Evolutionary conservation across 2,113 vertebrate genomes (phyloP), one percentile per base, ranked within the genome.

Genomic region (Elachura formosa): DNA sequence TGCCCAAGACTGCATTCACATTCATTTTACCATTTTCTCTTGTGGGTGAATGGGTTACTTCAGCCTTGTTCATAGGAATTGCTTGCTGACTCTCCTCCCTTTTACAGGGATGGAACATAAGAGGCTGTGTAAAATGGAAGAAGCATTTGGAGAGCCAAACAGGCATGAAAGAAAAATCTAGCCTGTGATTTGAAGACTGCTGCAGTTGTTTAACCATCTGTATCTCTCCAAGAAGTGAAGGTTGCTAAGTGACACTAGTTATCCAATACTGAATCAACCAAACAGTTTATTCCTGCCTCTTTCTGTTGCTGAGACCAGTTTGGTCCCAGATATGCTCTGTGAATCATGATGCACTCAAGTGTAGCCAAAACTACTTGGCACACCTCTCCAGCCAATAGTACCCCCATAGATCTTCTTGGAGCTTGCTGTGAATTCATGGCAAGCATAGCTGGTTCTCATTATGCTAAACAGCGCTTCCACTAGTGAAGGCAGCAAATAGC

Each of bases 221-320:
- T 59, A 74, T 80, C 72, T 89, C 68, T 67, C 40, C 48, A 81
- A 88, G 76, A 88, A 85, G 11, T 17, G 68, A 84, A 90, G 83
- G 92, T 92, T 96, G 86, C 89, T 92, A 96, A 86, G 89, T 95
- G 92, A 92, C 89, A 34, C 28, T 63, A 25, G 22, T 86, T 67
- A 17, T 43, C 63, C 48, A 36, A 31, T 54, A 31, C 21, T 36
- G 55, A 88, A 87, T 87, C 90, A 72, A 29, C 33, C 16, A 33
- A 62, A 54, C 40, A 40, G n/a, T 58, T 88, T 43, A 25, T 90
- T 80, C 18, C 83, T 86, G 33, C 59, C 52, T 85, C 48, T 88
- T 67, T 67, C n/a, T 74, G 46, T 67, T 94, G 52, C 85, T 90
- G 59, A 55, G 58, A 82, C 12, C 78, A 69, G 54, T 38, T 82